phyloP scores from a whole-genome alignment of 2,113 vertebrate species.

The Ptyas mucosa region DNA sequence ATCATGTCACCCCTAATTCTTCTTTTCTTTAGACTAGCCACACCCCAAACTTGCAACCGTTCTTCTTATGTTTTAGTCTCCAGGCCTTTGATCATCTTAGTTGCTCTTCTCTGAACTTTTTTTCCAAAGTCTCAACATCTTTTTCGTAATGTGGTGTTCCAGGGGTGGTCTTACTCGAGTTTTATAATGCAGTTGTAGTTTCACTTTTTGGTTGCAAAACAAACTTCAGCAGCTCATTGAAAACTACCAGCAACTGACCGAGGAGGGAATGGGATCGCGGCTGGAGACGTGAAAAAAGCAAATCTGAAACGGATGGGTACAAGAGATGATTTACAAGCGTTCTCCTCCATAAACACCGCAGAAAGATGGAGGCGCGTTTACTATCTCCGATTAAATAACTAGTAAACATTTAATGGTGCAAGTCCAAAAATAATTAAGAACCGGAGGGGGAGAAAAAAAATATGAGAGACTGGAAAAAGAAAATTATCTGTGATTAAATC shows the following conservation, averaged over 20 bases:
- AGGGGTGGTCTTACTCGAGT: background rate
- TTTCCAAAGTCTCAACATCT: no score
- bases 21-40: no score
- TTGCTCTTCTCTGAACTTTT: no score
- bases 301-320: background rate
- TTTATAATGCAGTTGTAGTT: background rate
- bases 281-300: background rate
- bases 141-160: no score
- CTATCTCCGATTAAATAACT: background rate
- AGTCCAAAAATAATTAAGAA: constrained; percentile 1
- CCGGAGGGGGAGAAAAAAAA: background rate
- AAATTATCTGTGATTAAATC: constrained; percentile 12
- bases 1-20: no score
- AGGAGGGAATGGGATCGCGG: background rate
- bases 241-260: background rate
- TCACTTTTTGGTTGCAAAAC: background rate
- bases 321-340: background rate
- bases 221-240: background rate
- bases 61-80: no score
- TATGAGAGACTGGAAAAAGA: background rate
- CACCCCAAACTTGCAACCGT: no score
- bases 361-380: background rate
- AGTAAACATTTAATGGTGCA: constrained; percentile 10
- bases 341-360: background rate
- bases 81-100: no score